Conservation (phyloP, 2,888 invertebrate genomes). For the Flexamia atlantica region DNA sequence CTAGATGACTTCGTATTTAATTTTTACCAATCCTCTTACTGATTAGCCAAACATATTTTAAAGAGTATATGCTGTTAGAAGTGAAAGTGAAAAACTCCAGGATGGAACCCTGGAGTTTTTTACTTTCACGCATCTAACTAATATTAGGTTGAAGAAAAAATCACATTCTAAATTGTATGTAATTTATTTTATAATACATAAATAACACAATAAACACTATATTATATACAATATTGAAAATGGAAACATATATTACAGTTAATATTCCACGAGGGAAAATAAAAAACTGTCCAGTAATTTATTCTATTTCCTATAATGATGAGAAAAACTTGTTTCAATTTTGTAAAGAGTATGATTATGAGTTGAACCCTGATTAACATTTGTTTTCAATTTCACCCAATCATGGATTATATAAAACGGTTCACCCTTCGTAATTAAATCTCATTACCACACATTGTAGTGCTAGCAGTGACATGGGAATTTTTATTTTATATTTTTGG, state of each 20-base stretch:
- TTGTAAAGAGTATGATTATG: not conserved
- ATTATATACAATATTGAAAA: slow-evolving; percentile 17
- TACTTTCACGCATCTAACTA: no score
- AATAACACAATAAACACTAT: slow-evolving; percentile 63
- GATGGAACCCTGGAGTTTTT: no score
- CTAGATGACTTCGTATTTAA: no score
- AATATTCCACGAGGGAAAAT: not conserved
- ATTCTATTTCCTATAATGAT: not conserved
- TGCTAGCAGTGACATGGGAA: not conserved
- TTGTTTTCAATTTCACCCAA: not conserved
- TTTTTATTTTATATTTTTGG: not conserved
- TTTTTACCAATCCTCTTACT: no score
- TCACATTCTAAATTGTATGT: slow-evolving; percentile 61
- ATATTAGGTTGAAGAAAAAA: not conserved
- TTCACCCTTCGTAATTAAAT: not conserved
- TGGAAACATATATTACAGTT: slow-evolving; percentile 30
- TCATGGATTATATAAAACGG: not conserved
- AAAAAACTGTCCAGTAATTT: not conserved
- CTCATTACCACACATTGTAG: not conserved
- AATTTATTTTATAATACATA: slow-evolving; percentile 63
- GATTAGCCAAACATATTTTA: no score
- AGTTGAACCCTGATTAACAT: slow-evolving; percentile 1
- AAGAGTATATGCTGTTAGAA: no score
- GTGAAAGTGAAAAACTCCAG: no score
- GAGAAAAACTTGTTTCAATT: not conserved